Evolutionary conservation across 2,113 vertebrate species (phyloP).

Genomic region (Brachyistius frenatus): DNA sequence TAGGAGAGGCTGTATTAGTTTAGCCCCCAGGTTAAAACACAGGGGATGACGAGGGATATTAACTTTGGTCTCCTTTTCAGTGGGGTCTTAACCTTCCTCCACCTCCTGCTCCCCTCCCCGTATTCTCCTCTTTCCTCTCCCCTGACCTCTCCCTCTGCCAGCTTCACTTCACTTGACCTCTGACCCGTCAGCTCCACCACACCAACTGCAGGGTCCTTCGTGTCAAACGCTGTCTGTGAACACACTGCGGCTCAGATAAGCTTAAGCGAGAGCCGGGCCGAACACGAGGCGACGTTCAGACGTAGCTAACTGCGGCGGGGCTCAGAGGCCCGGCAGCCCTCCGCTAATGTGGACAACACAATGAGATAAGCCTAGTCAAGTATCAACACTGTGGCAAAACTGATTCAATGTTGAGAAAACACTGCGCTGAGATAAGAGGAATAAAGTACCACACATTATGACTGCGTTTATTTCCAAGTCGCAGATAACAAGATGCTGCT

Average conservation of each 20-base stretch:
- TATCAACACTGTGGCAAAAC: slow-evolving; percentile 53
- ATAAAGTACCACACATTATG: slow-evolving; percentile 66
- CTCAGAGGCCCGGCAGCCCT: slow-evolving; percentile 11
- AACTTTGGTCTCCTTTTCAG: slow-evolving; percentile 77
- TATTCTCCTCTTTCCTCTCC: slow-evolving; percentile 57
- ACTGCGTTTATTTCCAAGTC: slow-evolving; percentile 57
- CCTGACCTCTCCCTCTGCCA: slow-evolving; percentile 69
- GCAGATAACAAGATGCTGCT: slow-evolving; percentile 74
- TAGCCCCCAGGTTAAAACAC: slow-evolving; percentile 75
- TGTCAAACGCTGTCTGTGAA: slow-evolving; percentile 78
- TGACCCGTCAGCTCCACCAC: slow-evolving; percentile 63
- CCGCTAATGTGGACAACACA: slow-evolving; percentile 51
- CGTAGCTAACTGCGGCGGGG: slow-evolving; percentile 11
- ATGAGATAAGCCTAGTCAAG: slow-evolving; percentile 58
- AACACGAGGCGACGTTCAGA: slow-evolving; percentile 30
- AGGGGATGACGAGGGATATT: slow-evolving; percentile 71
- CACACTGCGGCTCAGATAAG: slow-evolving; percentile 75
- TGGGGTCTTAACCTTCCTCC: slow-evolving; percentile 71
- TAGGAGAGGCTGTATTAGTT: slow-evolving; percentile 72
- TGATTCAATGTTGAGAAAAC: slow-evolving; percentile 67
- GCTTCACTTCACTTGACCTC: slow-evolving; percentile 79
- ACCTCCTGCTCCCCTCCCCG: slow-evolving; percentile 46
- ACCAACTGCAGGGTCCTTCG: slow-evolving; percentile 33
- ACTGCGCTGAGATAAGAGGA: slow-evolving; percentile 60
- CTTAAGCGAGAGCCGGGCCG: slow-evolving; percentile 29